Base-by-base conservation (phyloP, 1,140 invertebrate genomes). In the Diprion similis region DNA sequence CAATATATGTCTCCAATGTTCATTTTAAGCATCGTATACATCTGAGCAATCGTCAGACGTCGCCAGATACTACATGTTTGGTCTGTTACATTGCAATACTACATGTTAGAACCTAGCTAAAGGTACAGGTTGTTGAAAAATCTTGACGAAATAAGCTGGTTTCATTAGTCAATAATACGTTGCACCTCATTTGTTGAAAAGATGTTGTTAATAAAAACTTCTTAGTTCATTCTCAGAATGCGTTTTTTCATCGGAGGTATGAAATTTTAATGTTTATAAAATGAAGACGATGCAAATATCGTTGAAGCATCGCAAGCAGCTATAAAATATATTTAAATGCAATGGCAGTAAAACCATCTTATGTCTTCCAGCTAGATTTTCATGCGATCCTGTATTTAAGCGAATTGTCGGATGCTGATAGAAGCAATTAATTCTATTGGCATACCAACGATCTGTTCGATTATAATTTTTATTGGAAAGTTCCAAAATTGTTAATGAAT, bases 271-370 rank as follows among this genome's bases (percentile, higher is more conserved):
- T 17, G 68, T 69, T 9, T 66, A 64, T 80, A 77, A 68, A 37
- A 72, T 71, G 24, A 73, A 37, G 73, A 73, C 76, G 51, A 78
- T 75, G 45, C 76, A 47, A 47, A 73, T 72, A 77, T 73, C 79
- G 77, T 75, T 79, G 78, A 37, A 37, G 24, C 24, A 37, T 37
- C 24, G 1, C 24, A 37, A 6, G 1, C 1, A 37, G 6, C 24
- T 37, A 37, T 37, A 37, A 37, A 37, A 1, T 6, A 37, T 37
- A 37, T 37, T 37, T 6, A 37, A 37, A 37, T 37, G 24, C 24
- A 37, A 37, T 37, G 24, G 6, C 24, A 37, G 24, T 37, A 37
- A 37, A 37, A 37, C 24, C 24, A 37, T 37, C 6, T 37, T 37
- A 37, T 37, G 24, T 37, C 24, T 37, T 37, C 24, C 24, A 37